Percentiles rank a stretch among this genome's conserved stretches.
Conservation (phyloP, 2,888 invertebrate genomes). For the Scelioninae gen. 1 region DNA sequence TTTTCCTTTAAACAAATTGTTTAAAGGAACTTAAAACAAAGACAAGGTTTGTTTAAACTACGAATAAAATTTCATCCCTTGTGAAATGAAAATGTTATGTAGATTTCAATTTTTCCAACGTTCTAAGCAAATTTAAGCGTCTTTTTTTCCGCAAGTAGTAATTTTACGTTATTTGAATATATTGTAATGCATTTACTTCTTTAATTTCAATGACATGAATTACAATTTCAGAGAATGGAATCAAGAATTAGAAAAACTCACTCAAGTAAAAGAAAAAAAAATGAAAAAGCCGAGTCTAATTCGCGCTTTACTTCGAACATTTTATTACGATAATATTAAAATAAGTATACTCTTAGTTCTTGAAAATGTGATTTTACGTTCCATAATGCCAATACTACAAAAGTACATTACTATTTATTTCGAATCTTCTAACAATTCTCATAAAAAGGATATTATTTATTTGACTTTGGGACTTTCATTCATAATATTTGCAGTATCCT, state of each 20-base stretch:
- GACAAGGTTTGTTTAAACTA: too few species aligned
- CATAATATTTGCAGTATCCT: conserved; percentile 11
- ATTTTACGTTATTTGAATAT: too few species aligned
- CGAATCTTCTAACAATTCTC: background rate
- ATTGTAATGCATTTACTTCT: too few species aligned
- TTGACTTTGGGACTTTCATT: background rate
- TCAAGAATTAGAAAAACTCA: conserved; percentile 10
- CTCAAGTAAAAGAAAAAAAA: background rate
- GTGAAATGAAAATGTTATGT: too few species aligned
- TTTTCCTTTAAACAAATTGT: too few species aligned
- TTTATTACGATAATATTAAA: conserved; percentile 41
- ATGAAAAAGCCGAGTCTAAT: conserved; percentile 19
- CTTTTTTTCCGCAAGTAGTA: too few species aligned
- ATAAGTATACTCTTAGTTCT: conserved; percentile 22
- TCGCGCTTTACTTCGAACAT: conserved; percentile 25
- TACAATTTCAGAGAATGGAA: conserved; percentile 38
- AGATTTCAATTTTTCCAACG: too few species aligned
- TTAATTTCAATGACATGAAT: too few species aligned
- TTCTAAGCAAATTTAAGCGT: too few species aligned
- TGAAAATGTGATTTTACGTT: conserved; percentile 32
- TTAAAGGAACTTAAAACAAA: too few species aligned
- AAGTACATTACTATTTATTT: conserved; percentile 25
- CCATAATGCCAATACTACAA: conserved; percentile 12
- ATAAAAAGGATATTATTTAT: background rate
- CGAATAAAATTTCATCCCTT: too few species aligned